Evolutionary conservation across 1,140 invertebrate genomes (phyloP).

Genomic region (Pygmarrhopalites habei): DNA sequence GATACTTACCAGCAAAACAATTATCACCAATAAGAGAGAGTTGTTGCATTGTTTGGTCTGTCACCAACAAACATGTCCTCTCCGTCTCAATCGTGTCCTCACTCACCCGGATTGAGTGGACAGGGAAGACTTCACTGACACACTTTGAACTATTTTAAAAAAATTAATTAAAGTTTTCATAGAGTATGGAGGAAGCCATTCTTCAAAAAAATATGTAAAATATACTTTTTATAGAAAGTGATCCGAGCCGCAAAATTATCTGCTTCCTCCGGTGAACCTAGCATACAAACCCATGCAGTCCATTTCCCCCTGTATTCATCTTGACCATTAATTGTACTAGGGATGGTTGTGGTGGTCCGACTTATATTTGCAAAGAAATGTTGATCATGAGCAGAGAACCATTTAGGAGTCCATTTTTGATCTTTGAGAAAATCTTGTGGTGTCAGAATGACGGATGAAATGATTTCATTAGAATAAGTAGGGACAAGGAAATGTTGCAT

Average conservation of each 20-base stretch:
- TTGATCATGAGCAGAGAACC: conserved; percentile 5
- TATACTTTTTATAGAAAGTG: conserved; percentile 7
- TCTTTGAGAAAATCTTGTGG: conserved; percentile 2
- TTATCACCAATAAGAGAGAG: not conserved
- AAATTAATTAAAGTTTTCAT: no score
- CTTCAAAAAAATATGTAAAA: no score
- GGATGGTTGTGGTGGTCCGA: not conserved
- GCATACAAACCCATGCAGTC: conserved; percentile 23
- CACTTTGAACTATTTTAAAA: no score
- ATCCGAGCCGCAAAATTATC: conserved; percentile 7
- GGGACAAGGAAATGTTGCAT: conserved; percentile 14
- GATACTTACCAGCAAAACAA: not conserved
- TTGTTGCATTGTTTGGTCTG: conserved; percentile 9
- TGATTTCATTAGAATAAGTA: not conserved
- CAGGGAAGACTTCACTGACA: conserved; percentile 5
- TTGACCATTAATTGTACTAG: no score
- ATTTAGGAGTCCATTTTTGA: conserved; percentile 14
- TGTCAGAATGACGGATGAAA: not conserved
- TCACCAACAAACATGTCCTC: conserved; percentile 9
- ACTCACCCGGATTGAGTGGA: not conserved
- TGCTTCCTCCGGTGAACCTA: conserved; percentile 13
- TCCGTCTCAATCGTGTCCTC: not conserved
- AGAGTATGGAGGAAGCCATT: no score
- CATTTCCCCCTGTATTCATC: conserved; percentile 10
- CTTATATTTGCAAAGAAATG: conserved; percentile 23